Evolutionary conservation across 2,113 vertebrate species (phyloP).

Genomic region (Hippotragus niger): DNA sequence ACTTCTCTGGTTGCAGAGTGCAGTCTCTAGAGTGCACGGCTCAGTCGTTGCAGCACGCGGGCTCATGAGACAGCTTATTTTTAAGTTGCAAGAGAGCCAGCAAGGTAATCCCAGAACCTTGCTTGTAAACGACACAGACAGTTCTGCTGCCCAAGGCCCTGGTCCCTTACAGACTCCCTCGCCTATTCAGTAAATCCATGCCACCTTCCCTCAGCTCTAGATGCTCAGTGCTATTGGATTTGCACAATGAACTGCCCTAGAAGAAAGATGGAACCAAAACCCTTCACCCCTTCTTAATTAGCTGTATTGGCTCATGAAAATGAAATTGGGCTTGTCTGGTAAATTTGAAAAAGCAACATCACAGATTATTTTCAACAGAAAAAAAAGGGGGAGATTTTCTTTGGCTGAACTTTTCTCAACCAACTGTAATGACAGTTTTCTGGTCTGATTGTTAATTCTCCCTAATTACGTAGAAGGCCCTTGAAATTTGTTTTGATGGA

Average conservation of each 20-base stretch:
- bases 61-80: neutral
- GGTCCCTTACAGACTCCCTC: neutral
- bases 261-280: neutral
- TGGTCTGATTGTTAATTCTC: slow-evolving; percentile 23
- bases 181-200: neutral
- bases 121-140: neutral
- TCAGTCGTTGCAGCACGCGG: fast-evolving
- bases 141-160: no score
- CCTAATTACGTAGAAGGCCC: neutral
- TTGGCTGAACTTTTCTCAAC: neutral
- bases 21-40: neutral
- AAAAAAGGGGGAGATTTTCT: neutral
- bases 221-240: neutral
- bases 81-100: neutral
- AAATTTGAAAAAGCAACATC: neutral
- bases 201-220: neutral
- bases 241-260: neutral
- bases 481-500: slow-evolving; percentile 30
- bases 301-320: neutral
- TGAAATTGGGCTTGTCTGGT: neutral
- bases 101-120: neutral
- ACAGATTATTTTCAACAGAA: neutral
- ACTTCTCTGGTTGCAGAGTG: neutral
- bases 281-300: neutral
- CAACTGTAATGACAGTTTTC: neutral